Evolutionary conservation across 2,888 invertebrate species (phyloP).

Genomic region (Timandra comae): DNA sequence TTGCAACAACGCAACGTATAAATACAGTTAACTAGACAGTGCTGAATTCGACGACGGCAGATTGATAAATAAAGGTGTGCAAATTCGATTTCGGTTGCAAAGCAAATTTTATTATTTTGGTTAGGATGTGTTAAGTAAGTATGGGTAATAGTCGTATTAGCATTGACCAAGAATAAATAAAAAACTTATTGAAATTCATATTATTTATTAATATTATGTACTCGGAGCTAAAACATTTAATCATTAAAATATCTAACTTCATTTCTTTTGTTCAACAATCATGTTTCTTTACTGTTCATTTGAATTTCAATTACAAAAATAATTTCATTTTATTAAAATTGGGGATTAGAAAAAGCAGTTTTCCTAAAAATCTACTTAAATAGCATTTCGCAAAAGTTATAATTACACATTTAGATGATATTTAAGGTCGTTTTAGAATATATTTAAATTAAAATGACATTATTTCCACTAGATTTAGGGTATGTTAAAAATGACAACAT

Average conservation of each 20-base stretch:
- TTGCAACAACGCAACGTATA: no score
- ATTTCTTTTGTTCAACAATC: slow-evolving; percentile 48
- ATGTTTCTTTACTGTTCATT: slow-evolving; percentile 32
- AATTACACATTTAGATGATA: slow-evolving; percentile 4
- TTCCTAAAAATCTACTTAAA: slow-evolving; percentile 15
- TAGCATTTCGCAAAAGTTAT: slow-evolving; percentile 14
- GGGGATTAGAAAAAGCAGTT: slow-evolving; percentile 28
- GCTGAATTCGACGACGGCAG: background rate
- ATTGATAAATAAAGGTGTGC: no score
- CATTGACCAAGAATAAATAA: slow-evolving; percentile 15
- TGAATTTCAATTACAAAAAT: slow-evolving; percentile 62
- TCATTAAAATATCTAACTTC: slow-evolving; percentile 57
- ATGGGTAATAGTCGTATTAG: no score
- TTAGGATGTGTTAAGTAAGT: no score
- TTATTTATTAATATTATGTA: slow-evolving; percentile 56
- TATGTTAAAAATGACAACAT: no score
- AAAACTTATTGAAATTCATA: slow-evolving; percentile 40
- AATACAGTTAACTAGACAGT: background rate
- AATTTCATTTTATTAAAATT: slow-evolving; percentile 44
- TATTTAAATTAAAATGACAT: no score
- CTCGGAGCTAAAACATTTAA: slow-evolving; percentile 67
- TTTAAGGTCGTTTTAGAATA: no score
- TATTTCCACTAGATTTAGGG: no score
- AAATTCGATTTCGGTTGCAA: no score
- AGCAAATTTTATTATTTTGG: no score